These are phyloP conservation scores for Mactromeris polynyma DNA, from an alignment of 2,888 invertebrate species.

Conservation along the genomic window DNA sequence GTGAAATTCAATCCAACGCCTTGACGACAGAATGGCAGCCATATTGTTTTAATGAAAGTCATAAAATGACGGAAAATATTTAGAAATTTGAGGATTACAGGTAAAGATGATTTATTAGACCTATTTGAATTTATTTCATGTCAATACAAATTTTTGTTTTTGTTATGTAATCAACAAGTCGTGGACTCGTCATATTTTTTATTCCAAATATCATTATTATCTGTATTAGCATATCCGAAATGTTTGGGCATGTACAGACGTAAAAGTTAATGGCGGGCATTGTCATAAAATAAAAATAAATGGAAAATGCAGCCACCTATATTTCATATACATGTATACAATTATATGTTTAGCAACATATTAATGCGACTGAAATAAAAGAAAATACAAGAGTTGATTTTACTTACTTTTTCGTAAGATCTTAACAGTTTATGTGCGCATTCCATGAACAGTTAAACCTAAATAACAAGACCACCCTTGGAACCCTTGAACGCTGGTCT, in stretches of 20 bases:
- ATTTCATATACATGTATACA: too few species aligned
- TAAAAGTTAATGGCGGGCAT: background rate
- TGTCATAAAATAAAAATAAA: too few species aligned
- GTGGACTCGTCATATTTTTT: background rate
- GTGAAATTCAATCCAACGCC: conserved; percentile 23
- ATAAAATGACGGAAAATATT: background rate
- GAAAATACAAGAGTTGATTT: too few species aligned
- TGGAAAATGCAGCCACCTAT: too few species aligned
- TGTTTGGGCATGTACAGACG: background rate
- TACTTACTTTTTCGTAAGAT: too few species aligned
- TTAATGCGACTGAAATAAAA: too few species aligned
- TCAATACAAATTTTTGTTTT: background rate
- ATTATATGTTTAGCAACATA: too few species aligned
- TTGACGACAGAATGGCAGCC: conserved; percentile 45
- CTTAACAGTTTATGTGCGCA: too few species aligned
- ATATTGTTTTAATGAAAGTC: conserved; percentile 34
- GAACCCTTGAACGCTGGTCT: too few species aligned
- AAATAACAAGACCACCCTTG: too few species aligned
- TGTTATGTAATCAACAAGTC: background rate
- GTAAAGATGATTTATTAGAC: background rate
- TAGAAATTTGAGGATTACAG: background rate
- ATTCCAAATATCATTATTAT: background rate
- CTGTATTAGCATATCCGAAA: background rate
- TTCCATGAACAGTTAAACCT: too few species aligned
- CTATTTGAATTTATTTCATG: background rate